Evolutionary conservation across 2,888 invertebrate genomes (phyloP).

Genomic region (Nineta flava): DNA sequence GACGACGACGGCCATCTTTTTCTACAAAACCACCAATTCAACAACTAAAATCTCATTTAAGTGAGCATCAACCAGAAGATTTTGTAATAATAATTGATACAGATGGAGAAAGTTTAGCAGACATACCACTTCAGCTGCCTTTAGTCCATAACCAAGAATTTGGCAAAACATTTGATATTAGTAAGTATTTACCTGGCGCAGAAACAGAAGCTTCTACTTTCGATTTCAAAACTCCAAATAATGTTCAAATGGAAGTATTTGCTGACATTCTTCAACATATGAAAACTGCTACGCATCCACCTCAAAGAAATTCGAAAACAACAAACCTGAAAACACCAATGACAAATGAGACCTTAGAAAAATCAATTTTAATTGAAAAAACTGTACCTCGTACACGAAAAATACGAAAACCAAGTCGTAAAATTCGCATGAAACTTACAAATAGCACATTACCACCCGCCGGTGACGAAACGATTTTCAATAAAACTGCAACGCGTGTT

Average conservation of each 20-base stretch:
- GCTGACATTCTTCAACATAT: conserved; percentile 34
- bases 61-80: background rate
- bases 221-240: conserved; percentile 26
- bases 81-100: conserved; percentile 1
- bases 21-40: conserved; percentile 6
- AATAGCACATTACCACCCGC: conserved; percentile 10
- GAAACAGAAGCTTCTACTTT: conserved; percentile 15
- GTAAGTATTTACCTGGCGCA: conserved; percentile 1
- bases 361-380: conserved; percentile 18
- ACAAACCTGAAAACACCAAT: background rate
- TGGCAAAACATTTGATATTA: conserved; percentile 9
- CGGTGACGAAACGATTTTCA: conserved; percentile 11
- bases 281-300: conserved; percentile 16
- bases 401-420: conserved; percentile 14
- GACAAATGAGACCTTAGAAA: conserved; percentile 13
- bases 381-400: conserved; percentile 22
- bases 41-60: conserved; percentile 7
- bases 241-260: conserved; percentile 29
- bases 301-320: background rate
- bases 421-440: conserved; percentile 10
- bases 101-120: background rate
- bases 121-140: conserved; percentile 4
- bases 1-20: background rate
- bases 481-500: too few species aligned
- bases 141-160: background rate